Conservation (phyloP, 2,113 vertebrate genomes). For the Castor canadensis region DNA sequence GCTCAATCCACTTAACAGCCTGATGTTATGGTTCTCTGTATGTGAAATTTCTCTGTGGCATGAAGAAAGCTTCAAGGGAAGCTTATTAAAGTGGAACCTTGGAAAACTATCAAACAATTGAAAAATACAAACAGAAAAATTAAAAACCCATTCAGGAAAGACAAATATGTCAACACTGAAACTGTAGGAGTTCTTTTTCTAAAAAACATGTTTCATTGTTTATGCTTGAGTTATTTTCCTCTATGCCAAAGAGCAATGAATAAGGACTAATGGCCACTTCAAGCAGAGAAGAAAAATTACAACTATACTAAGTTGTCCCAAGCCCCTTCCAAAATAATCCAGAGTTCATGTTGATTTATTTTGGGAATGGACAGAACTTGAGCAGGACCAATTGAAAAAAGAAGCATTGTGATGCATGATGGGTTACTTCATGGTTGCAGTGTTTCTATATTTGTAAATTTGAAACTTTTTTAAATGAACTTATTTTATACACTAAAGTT, state of each 20-base stretch:
- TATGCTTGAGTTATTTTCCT: neutral
- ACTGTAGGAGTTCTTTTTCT: neutral
- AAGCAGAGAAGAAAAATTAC: neutral
- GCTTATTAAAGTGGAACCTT: neutral
- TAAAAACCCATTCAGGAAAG: neutral
- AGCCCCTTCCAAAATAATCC: neutral
- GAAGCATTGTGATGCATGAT: neutral
- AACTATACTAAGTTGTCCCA: neutral
- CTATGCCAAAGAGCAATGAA: neutral
- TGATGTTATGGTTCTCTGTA: neutral
- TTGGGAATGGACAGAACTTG: neutral
- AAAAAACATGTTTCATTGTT: neutral
- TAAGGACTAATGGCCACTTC: neutral
- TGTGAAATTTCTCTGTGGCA: neutral
- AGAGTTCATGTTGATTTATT: neutral
- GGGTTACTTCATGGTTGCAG: too few species aligned
- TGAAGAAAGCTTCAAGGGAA: neutral
- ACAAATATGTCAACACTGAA: neutral
- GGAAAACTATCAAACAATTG: neutral
- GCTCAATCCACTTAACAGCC: neutral
- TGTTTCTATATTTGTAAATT: neutral
- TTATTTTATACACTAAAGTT: neutral
- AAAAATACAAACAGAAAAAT: slow-evolving; percentile 31
- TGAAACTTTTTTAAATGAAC: neutral
- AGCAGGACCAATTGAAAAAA: neutral